These are phyloP conservation scores for Catharus minimus DNA, from an alignment of 2,113 vertebrate species.

Conservation along the genomic window DNA sequence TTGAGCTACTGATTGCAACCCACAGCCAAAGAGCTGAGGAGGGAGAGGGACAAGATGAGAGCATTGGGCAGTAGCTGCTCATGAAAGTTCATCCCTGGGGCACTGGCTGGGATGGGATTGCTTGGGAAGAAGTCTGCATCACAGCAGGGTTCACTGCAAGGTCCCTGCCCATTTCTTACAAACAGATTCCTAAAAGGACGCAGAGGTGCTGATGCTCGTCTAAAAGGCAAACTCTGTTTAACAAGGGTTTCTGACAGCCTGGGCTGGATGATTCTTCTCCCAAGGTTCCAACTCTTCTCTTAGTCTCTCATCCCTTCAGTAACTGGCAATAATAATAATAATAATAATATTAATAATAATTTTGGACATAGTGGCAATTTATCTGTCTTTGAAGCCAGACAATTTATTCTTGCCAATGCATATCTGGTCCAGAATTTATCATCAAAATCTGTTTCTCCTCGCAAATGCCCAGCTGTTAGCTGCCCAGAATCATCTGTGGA, in stretches of 20 bases:
- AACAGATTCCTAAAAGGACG: background rate
- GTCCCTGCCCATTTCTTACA: background rate
- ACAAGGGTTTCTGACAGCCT: background rate
- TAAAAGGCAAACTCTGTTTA: background rate
- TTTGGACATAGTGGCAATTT: background rate
- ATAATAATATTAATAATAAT: background rate
- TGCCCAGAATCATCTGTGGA: background rate
- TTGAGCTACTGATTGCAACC: background rate
- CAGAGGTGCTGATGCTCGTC: too few species aligned
- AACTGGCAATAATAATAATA: background rate
- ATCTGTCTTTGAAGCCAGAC: background rate
- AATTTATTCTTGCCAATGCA: background rate
- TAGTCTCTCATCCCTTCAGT: background rate
- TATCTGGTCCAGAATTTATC: background rate
- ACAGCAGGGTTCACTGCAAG: background rate
- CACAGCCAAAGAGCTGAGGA: background rate
- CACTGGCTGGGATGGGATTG: too few species aligned
- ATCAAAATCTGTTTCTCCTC: background rate
- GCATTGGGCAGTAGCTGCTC: background rate
- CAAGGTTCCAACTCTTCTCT: background rate
- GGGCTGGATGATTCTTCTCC: background rate
- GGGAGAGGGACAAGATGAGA: background rate
- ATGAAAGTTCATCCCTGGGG: background rate
- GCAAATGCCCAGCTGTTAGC: background rate
- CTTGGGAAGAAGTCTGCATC: too few species aligned